phyloP scores from a whole-genome alignment of 2,113 vertebrate genomes.

The Falco punctatus region DNA sequence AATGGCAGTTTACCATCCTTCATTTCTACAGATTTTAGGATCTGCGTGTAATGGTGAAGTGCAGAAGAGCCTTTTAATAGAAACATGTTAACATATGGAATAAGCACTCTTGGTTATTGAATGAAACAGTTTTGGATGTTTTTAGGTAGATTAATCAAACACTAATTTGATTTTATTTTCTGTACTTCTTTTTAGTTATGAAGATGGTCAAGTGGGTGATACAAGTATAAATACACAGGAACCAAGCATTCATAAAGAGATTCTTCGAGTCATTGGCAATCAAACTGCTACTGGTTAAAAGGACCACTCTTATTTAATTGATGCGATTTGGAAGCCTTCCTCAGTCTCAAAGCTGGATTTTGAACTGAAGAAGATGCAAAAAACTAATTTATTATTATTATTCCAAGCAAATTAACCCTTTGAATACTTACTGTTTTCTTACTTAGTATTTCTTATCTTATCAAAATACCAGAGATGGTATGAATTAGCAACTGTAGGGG shows the following conservation, averaged over 20 bases:
- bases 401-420: slow-evolving; percentile 78
- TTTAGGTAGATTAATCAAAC: too few relatives aligned
- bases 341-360: slow-evolving; percentile 88
- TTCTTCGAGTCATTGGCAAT: slow-evolving; percentile 91
- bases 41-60: too few relatives aligned
- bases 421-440: slow-evolving; percentile 81
- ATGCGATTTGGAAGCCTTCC: slow-evolving; percentile 74
- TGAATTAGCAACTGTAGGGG: slow-evolving; percentile 71
- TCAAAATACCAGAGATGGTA: slow-evolving; percentile 73
- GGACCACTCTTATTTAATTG: slow-evolving; percentile 65
- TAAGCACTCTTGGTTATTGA: too few relatives aligned
- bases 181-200: slow-evolving; percentile 79
- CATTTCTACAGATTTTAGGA: too few relatives aligned
- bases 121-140: too few relatives aligned
- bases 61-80: too few relatives aligned
- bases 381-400: slow-evolving; percentile 77
- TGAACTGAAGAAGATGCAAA: slow-evolving; percentile 82
- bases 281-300: slow-evolving; percentile 90
- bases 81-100: too few relatives aligned
- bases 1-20: background rate
- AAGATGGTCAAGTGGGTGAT: slow-evolving; percentile 90
- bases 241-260: slow-evolving; percentile 86
- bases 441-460: slow-evolving; percentile 80
- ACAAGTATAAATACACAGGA: slow-evolving; percentile 91
- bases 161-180: too few relatives aligned